Evolutionary conservation across 2,113 vertebrate species (phyloP).

Genomic region (Collichthys lucidus): DNA sequence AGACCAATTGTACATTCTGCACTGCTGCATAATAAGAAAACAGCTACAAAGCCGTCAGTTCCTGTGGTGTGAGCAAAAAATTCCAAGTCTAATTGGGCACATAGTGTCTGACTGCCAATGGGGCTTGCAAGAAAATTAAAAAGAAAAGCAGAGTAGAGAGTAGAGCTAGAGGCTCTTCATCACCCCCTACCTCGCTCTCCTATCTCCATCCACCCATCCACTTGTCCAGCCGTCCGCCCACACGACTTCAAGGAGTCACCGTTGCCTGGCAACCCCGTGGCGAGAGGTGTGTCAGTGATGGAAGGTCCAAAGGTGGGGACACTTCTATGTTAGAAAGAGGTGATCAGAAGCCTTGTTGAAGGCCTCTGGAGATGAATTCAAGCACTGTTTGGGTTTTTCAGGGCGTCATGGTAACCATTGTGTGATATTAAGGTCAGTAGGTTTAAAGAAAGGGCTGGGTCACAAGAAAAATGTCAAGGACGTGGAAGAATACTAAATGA

Average conservation of each 20-base stretch:
- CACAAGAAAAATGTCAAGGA: background rate
- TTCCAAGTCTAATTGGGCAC: constrained; percentile 45
- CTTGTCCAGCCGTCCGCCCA: constrained; percentile 48
- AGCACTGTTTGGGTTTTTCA: constrained; percentile 18
- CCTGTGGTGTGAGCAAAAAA: background rate
- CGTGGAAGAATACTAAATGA: background rate
- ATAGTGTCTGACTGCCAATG: constrained; percentile 20
- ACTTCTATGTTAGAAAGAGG: constrained; percentile 1
- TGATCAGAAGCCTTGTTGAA: background rate
- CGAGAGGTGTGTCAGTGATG: background rate
- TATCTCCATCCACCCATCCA: constrained; percentile 46
- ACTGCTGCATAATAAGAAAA: background rate
- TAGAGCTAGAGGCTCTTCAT: constrained; percentile 30
- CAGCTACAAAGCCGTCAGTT: constrained; percentile 1
- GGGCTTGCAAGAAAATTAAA: constrained; percentile 46
- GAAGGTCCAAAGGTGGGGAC: background rate
- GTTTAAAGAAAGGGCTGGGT: background rate
- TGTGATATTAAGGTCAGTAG: background rate
- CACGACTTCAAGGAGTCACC: constrained; percentile 48
- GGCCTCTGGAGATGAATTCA: constrained; percentile 8
- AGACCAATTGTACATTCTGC: constrained; percentile 10
- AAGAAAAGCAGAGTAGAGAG: constrained; percentile 17
- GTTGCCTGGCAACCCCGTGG: constrained; percentile 67
- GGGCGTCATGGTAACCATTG: constrained; percentile 17
- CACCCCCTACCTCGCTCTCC: constrained; percentile 19